Conservation (phyloP, 2,888 invertebrate genomes). For the Galeruca laticollis region DNA sequence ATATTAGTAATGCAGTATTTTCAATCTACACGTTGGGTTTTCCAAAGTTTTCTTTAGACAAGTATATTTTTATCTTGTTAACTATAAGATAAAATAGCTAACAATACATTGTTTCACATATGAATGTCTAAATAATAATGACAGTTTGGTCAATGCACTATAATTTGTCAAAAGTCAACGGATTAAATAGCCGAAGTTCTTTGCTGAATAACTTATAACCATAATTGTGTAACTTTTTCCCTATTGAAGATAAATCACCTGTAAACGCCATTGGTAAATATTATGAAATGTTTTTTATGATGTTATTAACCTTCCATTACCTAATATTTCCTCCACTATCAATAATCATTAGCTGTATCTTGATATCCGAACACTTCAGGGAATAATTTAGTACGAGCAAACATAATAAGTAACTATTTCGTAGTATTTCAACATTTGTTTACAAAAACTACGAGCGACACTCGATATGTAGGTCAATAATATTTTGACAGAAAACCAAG, state of each 20-base stretch:
- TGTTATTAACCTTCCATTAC: not conserved
- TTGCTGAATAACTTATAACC: too few species aligned
- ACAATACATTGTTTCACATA: too few species aligned
- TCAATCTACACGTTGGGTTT: too few species aligned
- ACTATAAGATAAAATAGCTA: too few species aligned
- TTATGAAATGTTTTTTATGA: not conserved
- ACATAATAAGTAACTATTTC: not conserved
- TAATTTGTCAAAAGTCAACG: too few species aligned
- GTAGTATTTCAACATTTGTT: constrained; percentile 4
- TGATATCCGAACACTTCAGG: not conserved
- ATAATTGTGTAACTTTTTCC: too few species aligned
- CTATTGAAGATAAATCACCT: not conserved
- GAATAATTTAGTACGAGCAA: constrained; percentile 7
- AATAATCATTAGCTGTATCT: not conserved
- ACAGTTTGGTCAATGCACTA: too few species aligned
- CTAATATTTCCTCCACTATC: not conserved
- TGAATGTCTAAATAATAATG: too few species aligned
- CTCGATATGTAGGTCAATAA: constrained; percentile 15
- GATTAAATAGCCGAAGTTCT: too few species aligned
- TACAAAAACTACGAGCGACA: not conserved
- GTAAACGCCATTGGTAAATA: constrained; percentile 5
- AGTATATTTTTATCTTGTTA: too few species aligned
- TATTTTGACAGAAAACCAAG: not conserved
- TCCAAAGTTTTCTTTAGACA: too few species aligned
- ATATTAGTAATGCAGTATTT: too few species aligned